Base-by-base conservation (phyloP, 2,888 invertebrate genomes). In the Aphidoletes aphidimyza region DNA sequence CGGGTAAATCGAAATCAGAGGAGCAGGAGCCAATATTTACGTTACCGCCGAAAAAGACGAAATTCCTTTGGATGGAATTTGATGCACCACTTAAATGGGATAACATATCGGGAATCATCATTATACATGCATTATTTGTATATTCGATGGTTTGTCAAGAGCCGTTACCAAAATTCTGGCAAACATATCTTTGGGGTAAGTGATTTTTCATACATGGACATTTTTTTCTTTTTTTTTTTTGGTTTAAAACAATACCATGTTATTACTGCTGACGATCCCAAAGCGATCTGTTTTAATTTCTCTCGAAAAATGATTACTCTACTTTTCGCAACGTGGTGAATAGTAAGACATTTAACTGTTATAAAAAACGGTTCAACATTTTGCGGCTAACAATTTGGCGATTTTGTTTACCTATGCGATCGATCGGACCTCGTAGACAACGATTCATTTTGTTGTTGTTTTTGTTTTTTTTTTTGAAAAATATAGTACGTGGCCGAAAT, bases 1-100 rank as follows among this genome's bases (percentile, higher is more conserved):
- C 36, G 22, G 36, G 36, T n/a, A 19, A 37, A n/a, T n/a, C 36
- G 2, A 37, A 36, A 37, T 14, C 81, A 0, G 37, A 37, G 0
- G 36, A 17, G 37, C 19, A 37, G 8, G 37, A 36, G 8, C 81
- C 81, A 81, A n/a, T 37, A 22, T 36, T 37, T 19, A 37, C 37
- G n/a, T 36, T 37, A 37, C 37, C 81, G n/a, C 81, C 81, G 1
- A 81, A 81, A 11, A 81, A 81, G 37, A 81, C 81, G 8, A 36
- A 81, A 37, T 81, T 81, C 85, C 83, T 85, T 85, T 30, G 86
- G 86, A 84, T 85, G 26, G 83, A 85, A 83, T 93, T 93, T 85
- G 87, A 91, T 69, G 92, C 93, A 1, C 92, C 93, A 0, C 89
- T 94, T n/a, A 92, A 92, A 87, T 94, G 94, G 94, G 89, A 89